phyloP scores from a whole-genome alignment of 2,888 invertebrate species.

The Sisyra nigra region DNA sequence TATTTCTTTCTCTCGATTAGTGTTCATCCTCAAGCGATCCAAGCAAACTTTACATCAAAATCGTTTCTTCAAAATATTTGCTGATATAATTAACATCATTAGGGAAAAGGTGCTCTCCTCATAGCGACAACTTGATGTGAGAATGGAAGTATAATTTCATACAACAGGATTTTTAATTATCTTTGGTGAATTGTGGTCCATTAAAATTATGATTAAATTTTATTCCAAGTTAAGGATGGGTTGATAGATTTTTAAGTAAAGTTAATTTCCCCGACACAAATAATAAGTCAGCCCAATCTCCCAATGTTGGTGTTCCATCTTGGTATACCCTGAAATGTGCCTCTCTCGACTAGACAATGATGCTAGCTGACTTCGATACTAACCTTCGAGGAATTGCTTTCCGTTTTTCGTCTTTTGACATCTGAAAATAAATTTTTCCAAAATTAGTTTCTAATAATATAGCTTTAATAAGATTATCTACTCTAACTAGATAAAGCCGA shows the following conservation, averaged over 20 bases:
- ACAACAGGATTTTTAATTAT: too few relatives aligned
- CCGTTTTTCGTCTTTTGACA: slow-evolving; percentile 72
- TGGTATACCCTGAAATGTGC: slow-evolving; percentile 25
- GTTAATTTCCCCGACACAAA: slow-evolving; percentile 1
- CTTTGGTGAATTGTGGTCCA: too few relatives aligned
- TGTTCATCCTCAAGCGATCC: too few relatives aligned
- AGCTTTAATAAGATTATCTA: neutral
- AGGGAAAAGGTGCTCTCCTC: too few relatives aligned
- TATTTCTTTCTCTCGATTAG: too few relatives aligned
- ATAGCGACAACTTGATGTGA: too few relatives aligned
- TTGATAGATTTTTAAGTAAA: neutral
- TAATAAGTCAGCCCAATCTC: slow-evolving; percentile 39
- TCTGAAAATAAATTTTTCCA: slow-evolving; percentile 31
- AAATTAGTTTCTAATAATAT: neutral
- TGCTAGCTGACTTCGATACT: slow-evolving; percentile 47
- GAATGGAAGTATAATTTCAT: too few relatives aligned
- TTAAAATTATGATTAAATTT: neutral
- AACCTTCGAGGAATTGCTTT: slow-evolving; percentile 67
- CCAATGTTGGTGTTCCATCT: slow-evolving; percentile 23
- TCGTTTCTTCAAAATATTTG: too few relatives aligned
- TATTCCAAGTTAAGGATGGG: neutral
- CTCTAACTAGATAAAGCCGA: too few relatives aligned
- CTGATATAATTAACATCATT: too few relatives aligned
- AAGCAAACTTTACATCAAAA: too few relatives aligned
- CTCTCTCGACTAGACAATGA: slow-evolving; percentile 16